Conservation (phyloP, 2,113 vertebrate genomes). For the zebrafish (Danio rerio) region GRCz12tu NC_133183.1:10608501-10609000, state of each 20-base stretch:
- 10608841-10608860: conserved; percentile 14
- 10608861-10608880: not conserved
- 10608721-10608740: not conserved
- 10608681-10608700: not conserved
- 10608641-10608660: not conserved
- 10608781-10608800: conserved; percentile 61
- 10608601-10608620: not conserved
- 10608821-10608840: conserved; percentile 28
- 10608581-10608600: conserved; percentile 11
- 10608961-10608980: conserved; percentile 4
- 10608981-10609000: not conserved
- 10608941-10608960: not conserved
- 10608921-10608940: not conserved
- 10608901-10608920: not conserved
- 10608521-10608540: no score
- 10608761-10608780: conserved; percentile 49
- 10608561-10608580: no score
- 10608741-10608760: conserved; percentile 9
- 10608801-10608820: conserved; percentile 20
- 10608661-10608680: no score
- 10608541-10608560: no score
- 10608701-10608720: not conserved
- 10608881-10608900: not conserved
- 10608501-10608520: no score
- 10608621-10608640: not conserved